Conservation (phyloP, 2,888 invertebrate genomes). For the Hemithea aestivaria region DNA sequence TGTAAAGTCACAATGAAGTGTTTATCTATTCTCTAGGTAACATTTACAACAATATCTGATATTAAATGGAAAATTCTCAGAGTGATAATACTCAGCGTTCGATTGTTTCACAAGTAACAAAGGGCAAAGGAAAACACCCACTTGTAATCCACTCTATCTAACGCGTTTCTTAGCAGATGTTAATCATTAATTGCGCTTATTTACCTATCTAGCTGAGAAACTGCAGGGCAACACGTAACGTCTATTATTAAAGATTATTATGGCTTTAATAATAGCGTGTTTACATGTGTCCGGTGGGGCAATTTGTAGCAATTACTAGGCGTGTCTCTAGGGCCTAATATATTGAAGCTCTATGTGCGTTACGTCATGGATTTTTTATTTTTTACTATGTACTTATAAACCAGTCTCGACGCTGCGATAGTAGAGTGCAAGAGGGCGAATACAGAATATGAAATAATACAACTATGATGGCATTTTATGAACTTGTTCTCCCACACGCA, state of each 20-base stretch:
- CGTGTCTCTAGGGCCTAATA: constrained; percentile 10
- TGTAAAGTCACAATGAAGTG: too few relatives aligned
- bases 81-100: too few relatives aligned
- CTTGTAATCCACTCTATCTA: constrained; percentile 1
- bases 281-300: constrained; percentile 25
- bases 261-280: constrained; percentile 25
- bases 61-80: too few relatives aligned
- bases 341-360: constrained; percentile 1
- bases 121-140: not conserved
- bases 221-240: constrained; percentile 12
- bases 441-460: too few relatives aligned
- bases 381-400: not conserved
- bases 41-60: too few relatives aligned
- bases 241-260: constrained; percentile 25
- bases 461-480: too few relatives aligned
- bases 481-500: too few relatives aligned
- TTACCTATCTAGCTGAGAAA: constrained; percentile 1
- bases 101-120: not conserved
- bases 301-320: constrained; percentile 25
- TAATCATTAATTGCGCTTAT: constrained; percentile 10
- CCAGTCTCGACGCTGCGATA: too few relatives aligned
- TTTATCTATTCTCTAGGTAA: too few relatives aligned
- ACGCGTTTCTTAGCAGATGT: constrained; percentile 2
- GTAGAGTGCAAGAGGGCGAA: too few relatives aligned
- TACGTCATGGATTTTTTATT: constrained; percentile 8